Evolutionary conservation across 1,140 invertebrate genomes (phyloP).

Genomic region (Hycleus cichorii): DNA sequence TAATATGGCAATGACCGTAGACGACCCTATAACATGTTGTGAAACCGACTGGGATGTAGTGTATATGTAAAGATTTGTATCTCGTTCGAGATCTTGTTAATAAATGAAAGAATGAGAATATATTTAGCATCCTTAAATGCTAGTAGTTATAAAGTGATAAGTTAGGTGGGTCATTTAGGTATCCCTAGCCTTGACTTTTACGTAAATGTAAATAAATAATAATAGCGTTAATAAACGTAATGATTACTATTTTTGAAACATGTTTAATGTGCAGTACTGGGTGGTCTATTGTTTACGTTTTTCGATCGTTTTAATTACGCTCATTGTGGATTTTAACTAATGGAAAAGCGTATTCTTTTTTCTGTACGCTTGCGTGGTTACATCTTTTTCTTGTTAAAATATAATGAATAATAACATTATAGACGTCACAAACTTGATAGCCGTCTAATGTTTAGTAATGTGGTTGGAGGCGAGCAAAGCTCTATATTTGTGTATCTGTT

Average conservation of each 20-base stretch:
- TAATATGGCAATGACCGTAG: constrained; percentile 26
- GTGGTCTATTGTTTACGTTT: no score
- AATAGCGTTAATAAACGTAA: not conserved
- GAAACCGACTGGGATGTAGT: no score
- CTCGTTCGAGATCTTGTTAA: no score
- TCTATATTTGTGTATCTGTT: no score
- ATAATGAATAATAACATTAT: not conserved
- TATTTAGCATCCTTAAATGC: not conserved
- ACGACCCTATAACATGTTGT: constrained; percentile 17
- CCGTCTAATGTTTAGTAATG: no score
- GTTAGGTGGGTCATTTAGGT: not conserved
- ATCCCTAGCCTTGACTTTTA: not conserved
- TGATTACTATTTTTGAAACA: no score
- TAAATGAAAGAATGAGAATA: not conserved
- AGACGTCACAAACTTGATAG: constrained; percentile 5
- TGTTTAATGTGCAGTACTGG: not conserved
- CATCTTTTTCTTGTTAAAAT: not conserved
- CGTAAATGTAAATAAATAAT: not conserved
- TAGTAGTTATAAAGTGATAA: not conserved
- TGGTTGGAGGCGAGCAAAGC: no score
- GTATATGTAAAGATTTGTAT: no score
- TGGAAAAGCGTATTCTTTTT: not conserved
- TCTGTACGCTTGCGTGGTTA: constrained; percentile 3
- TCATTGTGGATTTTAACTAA: no score
- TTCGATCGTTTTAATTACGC: no score